Evolutionary conservation across 1,140 invertebrate species (phyloP).

Genomic region (Thereuonema tuberculata): DNA sequence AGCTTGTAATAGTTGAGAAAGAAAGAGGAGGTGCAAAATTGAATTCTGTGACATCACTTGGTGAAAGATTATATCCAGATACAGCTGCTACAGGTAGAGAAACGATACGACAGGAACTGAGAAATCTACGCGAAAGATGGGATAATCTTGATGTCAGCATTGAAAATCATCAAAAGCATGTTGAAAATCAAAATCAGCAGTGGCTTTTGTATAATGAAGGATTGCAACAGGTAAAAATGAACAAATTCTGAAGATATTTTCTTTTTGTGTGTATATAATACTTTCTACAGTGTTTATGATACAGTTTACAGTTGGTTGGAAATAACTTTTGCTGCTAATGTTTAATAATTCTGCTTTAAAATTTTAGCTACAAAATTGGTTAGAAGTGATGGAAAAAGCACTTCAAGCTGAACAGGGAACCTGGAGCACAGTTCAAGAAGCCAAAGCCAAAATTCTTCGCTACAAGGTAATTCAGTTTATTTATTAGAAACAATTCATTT

Average conservation of each 20-base stretch:
- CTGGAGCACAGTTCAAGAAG: conserved; percentile 64
- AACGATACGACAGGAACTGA: conserved; percentile 63
- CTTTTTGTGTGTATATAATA: too few species aligned
- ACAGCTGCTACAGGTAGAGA: conserved; percentile 81
- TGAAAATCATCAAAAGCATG: conserved; percentile 38
- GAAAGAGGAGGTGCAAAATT: conserved; percentile 70
- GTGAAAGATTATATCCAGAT: conserved; percentile 76
- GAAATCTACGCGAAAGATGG: conserved; percentile 45
- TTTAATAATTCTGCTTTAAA: too few species aligned
- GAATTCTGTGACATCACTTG: conserved; percentile 50
- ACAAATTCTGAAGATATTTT: background rate
- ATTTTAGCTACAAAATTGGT: conserved; percentile 44
- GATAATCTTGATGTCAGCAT: conserved; percentile 29
- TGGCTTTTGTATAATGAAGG: conserved; percentile 73
- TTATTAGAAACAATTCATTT: too few species aligned
- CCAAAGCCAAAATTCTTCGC: conserved; percentile 70
- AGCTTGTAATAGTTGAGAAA: conserved; percentile 47
- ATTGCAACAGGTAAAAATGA: conserved; percentile 51
- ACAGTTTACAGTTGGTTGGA: too few species aligned
- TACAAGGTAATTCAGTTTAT: conserved; percentile 64
- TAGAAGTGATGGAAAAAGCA: conserved; percentile 69
- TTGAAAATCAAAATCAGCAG: conserved; percentile 68
- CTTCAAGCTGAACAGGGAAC: conserved; percentile 54
- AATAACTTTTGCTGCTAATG: background rate
- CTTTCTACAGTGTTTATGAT: too few species aligned